Base-by-base conservation (phyloP, 2,888 invertebrate species). In the Parapristionchus giblindavisi region DNA sequence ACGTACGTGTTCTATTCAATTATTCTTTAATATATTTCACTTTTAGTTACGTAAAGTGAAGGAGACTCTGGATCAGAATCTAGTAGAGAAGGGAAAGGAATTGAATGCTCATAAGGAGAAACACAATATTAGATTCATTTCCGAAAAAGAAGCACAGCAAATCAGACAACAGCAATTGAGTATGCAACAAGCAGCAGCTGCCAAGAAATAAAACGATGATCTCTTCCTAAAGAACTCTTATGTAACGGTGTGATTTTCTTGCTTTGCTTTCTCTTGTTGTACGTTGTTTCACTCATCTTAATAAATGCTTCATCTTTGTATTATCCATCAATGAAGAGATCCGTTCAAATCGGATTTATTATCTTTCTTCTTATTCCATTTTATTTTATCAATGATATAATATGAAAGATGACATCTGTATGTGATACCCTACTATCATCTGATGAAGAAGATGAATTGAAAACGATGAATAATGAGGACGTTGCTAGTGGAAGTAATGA, bases 61-160 rank as follows among this genome's bases (percentile, higher is more conserved):
- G 32, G 76, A 78, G 8, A 75, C 79, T 17, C 77, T 84, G 65
- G 80, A 84, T 73, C 75, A 78, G 29, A 76, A 79, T 36, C 76
- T 84, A 38, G 82, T 85, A n/a, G 83, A 83, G 52, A 81, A 81
- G 76, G 85, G 85, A 65, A 82, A 83, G 76, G 84, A 83, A 58
- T 73, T 85, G 71, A 84, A 85, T 74, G 65, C 70, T 1, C 81
- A 84, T 80, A 84, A 84, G 60, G 72, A 75, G 34, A 79, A 82
- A 40, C 81, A 85, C 78, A 84, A 85, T 76, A 85, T 85, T 65
- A 80, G 84, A 8, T 72, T 85, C 32, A 76, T 85, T 36, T 78
- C 80, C 32, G 81, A 84, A 58, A 81, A 84, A 61, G 85, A 85
- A 65, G 76, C 80, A 2, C 58, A 75, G 52, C 80, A 80, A 61